Percentiles rank a stretch among this genome's conserved stretches.
Evolutionary conservation across 2,797 vertebrate genomes (phyloP).

Genomic region (Nasua narica): DNA sequence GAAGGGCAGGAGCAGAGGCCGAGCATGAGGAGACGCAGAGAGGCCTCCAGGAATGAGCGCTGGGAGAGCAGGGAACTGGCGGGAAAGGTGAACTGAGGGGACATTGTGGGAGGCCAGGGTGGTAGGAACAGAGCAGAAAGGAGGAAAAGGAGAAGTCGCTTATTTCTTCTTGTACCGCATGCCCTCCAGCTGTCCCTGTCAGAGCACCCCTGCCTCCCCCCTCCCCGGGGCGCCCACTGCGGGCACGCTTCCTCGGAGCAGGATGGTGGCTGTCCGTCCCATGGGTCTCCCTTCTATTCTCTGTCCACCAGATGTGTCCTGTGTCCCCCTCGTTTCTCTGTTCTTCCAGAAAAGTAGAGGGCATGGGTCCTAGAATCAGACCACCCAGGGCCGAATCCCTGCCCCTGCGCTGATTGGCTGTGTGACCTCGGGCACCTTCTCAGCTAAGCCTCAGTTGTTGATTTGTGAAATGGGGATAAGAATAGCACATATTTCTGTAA

Average conservation of each 20-base stretch:
- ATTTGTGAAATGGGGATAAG: background rate
- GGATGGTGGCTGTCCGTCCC: background rate
- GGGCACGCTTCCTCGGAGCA: background rate
- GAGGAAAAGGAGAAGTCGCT: background rate
- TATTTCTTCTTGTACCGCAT: background rate
- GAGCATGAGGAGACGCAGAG: rapidly evolving
- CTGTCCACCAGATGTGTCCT: background rate
- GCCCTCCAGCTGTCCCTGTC: background rate
- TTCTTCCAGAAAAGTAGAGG: background rate
- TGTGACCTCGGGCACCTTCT: background rate
- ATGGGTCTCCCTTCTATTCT: background rate
- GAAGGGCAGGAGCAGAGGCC: background rate
- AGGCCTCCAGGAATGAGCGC: background rate
- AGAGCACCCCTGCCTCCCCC: background rate
- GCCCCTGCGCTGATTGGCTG: background rate
- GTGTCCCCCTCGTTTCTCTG: background rate
- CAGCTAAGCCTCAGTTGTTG: background rate
- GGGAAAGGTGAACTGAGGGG: too few relatives aligned
- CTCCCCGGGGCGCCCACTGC: rapidly evolving
- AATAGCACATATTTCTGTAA: background rate
- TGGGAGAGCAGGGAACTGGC: rapidly evolving
- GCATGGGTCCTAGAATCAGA: background rate
- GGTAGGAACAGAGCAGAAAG: background rate
- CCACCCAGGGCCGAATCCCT: background rate
- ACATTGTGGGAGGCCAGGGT: background rate